Base-by-base conservation (phyloP, 2,888 invertebrate species). In the Ichneumoninae sp. region DNA sequence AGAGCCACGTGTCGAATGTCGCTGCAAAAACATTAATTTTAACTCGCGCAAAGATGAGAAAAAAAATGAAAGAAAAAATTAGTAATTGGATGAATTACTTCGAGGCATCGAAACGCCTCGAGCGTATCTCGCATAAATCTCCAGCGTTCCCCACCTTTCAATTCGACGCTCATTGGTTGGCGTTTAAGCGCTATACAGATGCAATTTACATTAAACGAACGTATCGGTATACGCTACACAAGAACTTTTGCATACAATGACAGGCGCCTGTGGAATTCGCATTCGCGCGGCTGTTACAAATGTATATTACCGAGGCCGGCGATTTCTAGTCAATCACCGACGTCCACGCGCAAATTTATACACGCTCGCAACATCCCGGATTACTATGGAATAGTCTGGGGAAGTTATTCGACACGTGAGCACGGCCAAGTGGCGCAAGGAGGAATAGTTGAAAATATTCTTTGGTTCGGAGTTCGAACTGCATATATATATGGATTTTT, bases 301-400 rank as follows among this genome's bases (percentile, higher is more conserved):
- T 76, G 79, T 70, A 71, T 74, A 54, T 81, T 77, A 65, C 71
- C 36, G 63, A 66, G 83, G 84, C 87, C 84, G 85, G 86, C 85
- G 81, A 85, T 88, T 88, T 88, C 88, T 88, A 88, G 88, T 88
- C 88, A 88, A 85, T 88, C 88, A 83, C 79, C 85, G 83, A 87
- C 86, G 86, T 87, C 81, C 87, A 85, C 80, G 83, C 65, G 82
- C 85, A 80, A 74, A 75, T 73, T 30, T 73, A 44, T 36, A 73
- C 69, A 73, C 47, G 26, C n/a, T 65, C 50, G 50, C 33, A 33
- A 66, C 16, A 66, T 52, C 26, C 40, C 71, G 13, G 44, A 76
- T 44, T 70, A 36, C 3, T 36, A 65, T 78, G 30, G 40, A 8
- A 47, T 63, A 75, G 33, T n/a, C 22, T 54, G 81, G 30, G 70